These are phyloP conservation scores for Aplysia californica DNA, from an alignment of 1,140 invertebrate species.

Conservation along the genomic window DNA sequence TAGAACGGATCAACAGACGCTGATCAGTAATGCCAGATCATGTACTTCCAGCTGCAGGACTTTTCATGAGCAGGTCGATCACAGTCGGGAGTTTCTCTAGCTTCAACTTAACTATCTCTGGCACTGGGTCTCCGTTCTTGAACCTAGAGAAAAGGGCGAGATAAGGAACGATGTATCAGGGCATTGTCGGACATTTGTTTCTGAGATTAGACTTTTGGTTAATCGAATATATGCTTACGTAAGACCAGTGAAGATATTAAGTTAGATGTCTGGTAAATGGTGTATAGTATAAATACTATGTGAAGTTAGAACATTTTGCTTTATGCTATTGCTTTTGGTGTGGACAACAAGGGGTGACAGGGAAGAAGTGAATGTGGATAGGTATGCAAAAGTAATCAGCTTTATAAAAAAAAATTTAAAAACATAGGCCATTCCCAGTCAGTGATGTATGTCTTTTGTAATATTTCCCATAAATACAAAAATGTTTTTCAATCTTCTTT, in stretches of 20 bases:
- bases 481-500: too few relatives aligned
- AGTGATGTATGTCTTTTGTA: too few relatives aligned
- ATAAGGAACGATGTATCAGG: too few relatives aligned
- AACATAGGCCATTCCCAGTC: neutral
- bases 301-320: neutral
- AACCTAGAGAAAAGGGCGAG: slow-evolving; percentile 43
- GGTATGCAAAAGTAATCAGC: neutral
- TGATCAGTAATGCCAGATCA: too few relatives aligned
- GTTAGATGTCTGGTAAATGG: neutral
- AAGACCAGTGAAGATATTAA: neutral
- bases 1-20: too few relatives aligned
- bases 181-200: too few relatives aligned
- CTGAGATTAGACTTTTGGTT: neutral
- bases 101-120: slow-evolving; percentile 50
- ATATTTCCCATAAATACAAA: too few relatives aligned
- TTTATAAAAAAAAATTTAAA: neutral
- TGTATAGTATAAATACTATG: neutral
- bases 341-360: too few relatives aligned
- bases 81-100: slow-evolving; percentile 57
- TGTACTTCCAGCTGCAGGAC: too few relatives aligned
- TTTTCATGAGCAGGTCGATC: slow-evolving; percentile 43
- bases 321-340: neutral
- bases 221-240: too few relatives aligned
- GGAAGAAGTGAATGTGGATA: slow-evolving; percentile 5
- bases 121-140: slow-evolving; percentile 52